Percentiles rank a stretch among this genome's conserved stretches.
phyloP scores from a whole-genome alignment of 2,888 invertebrate species.

The Spisula subtruncata region DNA sequence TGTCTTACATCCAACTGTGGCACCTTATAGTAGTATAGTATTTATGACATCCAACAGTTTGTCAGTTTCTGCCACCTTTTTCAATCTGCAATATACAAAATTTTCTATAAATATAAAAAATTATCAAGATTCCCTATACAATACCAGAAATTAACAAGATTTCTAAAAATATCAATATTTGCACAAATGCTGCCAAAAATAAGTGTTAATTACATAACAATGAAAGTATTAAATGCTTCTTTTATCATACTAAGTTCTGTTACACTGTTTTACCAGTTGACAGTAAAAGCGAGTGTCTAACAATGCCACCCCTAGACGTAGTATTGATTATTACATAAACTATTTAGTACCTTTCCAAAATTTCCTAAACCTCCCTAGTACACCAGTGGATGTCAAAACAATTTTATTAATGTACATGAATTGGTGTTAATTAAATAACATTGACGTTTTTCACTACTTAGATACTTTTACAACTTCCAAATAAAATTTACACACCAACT shows the following conservation, averaged over 20 bases:
- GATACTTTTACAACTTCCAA: not conserved
- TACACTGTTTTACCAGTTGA: not conserved
- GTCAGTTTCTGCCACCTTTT: slow-evolving; percentile 10
- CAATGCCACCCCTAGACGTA: not conserved
- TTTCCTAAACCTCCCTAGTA: not conserved
- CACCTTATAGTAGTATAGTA: not conserved
- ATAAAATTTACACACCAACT: not conserved
- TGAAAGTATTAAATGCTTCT: not conserved
- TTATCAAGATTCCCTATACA: slow-evolving; percentile 34
- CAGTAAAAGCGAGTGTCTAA: not conserved
- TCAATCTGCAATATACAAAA: slow-evolving; percentile 55
- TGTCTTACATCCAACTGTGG: not conserved
- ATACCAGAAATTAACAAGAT: slow-evolving; percentile 52
- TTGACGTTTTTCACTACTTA: not conserved
- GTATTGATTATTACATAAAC: no score
- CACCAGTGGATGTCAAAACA: not conserved
- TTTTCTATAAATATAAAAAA: slow-evolving; percentile 26
- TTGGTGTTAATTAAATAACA: slow-evolving; percentile 12
- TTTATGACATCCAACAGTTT: slow-evolving; percentile 42
- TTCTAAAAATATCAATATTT: not conserved
- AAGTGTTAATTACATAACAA: slow-evolving; percentile 42
- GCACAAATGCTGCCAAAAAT: not conserved
- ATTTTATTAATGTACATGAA: not conserved
- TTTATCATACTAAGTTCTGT: not conserved
- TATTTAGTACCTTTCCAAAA: not conserved